These are phyloP conservation scores for Drosophila nikananu DNA, from an alignment of 1,140 invertebrate species.

Conservation along the genomic window DNA sequence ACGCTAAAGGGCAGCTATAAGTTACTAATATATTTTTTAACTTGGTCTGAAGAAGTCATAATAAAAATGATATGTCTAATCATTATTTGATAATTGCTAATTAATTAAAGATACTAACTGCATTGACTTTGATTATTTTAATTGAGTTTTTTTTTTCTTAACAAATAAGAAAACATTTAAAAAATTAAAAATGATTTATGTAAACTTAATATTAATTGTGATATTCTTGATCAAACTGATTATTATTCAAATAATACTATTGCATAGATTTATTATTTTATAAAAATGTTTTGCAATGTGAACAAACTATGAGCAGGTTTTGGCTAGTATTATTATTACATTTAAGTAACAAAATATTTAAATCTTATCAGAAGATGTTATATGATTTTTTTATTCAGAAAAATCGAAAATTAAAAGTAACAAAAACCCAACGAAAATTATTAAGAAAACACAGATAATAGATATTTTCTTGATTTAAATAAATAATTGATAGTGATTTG, in stretches of 20 bases:
- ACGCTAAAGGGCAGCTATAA: background rate
- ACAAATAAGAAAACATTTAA: background rate
- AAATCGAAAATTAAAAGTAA: too few relatives aligned
- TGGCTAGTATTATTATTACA: too few relatives aligned
- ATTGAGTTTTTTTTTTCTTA: background rate
- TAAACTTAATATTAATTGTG: background rate
- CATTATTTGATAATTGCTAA: background rate
- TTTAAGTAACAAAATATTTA: too few relatives aligned
- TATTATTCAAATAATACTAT: background rate
- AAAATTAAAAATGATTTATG: background rate
- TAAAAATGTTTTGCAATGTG: background rate
- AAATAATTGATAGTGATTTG: too few relatives aligned
- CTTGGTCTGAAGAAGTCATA: background rate
- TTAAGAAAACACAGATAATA: too few relatives aligned
- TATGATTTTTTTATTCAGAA: too few relatives aligned
- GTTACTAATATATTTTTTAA: background rate
- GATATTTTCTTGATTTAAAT: too few relatives aligned
- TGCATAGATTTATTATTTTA: background rate
- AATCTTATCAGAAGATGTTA: too few relatives aligned
- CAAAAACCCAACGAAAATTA: too few relatives aligned
- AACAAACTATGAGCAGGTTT: background rate
- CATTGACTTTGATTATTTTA: background rate
- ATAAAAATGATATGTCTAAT: background rate
- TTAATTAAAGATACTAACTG: background rate
- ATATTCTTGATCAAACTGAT: background rate